Percentiles rank a stretch among this genome's conserved stretches.
These are phyloP conservation scores for Glossosoma conforme DNA, from an alignment of 1,140 invertebrate species.

Conservation along the genomic window DNA sequence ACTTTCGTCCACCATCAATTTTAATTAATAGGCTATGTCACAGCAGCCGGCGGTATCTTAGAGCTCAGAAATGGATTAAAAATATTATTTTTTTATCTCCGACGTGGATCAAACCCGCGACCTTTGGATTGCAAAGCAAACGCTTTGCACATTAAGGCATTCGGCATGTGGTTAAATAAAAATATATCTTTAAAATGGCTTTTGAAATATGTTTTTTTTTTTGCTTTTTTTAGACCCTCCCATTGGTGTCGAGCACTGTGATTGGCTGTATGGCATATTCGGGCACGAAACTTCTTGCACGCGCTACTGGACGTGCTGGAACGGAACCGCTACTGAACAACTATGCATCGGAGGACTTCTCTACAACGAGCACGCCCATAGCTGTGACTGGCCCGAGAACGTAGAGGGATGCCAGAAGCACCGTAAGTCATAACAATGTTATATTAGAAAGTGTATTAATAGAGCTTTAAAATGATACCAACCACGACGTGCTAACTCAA, in stretches of 20 bases:
- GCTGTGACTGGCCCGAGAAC: slow-evolving; percentile 91
- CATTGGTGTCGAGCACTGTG: slow-evolving; percentile 79
- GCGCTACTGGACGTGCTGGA: slow-evolving; percentile 92
- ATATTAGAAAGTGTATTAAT: neutral
- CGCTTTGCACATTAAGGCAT: too few relatives aligned
- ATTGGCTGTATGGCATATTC: slow-evolving; percentile 90
- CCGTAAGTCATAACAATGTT: slow-evolving; percentile 60
- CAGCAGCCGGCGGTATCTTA: too few relatives aligned
- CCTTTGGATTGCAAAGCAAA: too few relatives aligned
- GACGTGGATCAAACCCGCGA: too few relatives aligned
- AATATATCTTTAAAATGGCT: too few relatives aligned
- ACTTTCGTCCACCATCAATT: too few relatives aligned
- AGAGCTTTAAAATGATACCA: too few relatives aligned
- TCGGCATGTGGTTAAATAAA: too few relatives aligned
- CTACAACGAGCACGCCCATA: slow-evolving; percentile 85
- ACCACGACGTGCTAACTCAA: too few relatives aligned
- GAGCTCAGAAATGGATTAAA: too few relatives aligned
- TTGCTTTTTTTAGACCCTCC: slow-evolving; percentile 68
- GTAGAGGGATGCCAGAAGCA: slow-evolving; percentile 90
- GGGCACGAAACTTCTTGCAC: slow-evolving; percentile 90
- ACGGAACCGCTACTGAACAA: slow-evolving; percentile 86
- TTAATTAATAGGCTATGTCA: too few relatives aligned
- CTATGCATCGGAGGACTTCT: slow-evolving; percentile 88
- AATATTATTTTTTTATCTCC: too few relatives aligned
- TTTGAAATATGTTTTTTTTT: neutral